Evolutionary conservation across 1,140 invertebrate genomes (phyloP).

Genomic region (Cardiocondyla obscurior): DNA sequence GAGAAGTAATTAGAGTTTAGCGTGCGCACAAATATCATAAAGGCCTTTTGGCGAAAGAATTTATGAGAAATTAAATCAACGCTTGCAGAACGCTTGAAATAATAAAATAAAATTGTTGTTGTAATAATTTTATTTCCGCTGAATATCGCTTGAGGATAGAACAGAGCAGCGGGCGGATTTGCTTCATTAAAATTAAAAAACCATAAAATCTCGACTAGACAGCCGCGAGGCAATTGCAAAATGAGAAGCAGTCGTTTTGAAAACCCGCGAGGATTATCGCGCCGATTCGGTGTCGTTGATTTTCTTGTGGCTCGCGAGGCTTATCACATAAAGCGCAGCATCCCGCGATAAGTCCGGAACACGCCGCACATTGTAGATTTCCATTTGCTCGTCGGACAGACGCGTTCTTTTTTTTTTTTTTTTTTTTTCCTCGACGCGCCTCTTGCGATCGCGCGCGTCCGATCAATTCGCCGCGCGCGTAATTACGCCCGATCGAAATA

Average conservation of each 20-base stretch:
- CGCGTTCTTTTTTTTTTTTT: not conserved
- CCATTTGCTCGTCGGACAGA: not conserved
- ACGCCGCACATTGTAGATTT: conserved; percentile 5
- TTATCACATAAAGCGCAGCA: not conserved
- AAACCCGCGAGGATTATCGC: not conserved
- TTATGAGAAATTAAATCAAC: not conserved
- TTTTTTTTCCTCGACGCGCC: no score
- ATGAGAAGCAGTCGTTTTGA: not conserved
- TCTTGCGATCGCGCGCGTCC: not conserved
- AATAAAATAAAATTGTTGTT: not conserved
- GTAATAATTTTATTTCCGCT: not conserved
- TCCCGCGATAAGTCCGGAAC: conserved; percentile 4
- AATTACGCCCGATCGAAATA: conserved; percentile 31
- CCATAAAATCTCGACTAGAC: not conserved
- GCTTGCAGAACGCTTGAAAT: not conserved
- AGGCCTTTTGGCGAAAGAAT: not conserved
- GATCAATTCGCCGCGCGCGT: conserved; percentile 14
- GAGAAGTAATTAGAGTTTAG: not conserved
- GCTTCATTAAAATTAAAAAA: not conserved
- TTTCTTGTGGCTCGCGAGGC: not conserved
- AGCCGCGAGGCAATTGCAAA: not conserved
- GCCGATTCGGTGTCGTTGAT: not conserved
- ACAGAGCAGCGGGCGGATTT: no score
- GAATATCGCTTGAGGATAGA: not conserved
- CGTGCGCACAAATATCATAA: not conserved